A percentile compares a stretch with the other conserved stretches of the same genome.
Evolutionary conservation across 2,797 vertebrate species (phyloP).

Genomic region (Chiroxiphia lanceolata): DNA sequence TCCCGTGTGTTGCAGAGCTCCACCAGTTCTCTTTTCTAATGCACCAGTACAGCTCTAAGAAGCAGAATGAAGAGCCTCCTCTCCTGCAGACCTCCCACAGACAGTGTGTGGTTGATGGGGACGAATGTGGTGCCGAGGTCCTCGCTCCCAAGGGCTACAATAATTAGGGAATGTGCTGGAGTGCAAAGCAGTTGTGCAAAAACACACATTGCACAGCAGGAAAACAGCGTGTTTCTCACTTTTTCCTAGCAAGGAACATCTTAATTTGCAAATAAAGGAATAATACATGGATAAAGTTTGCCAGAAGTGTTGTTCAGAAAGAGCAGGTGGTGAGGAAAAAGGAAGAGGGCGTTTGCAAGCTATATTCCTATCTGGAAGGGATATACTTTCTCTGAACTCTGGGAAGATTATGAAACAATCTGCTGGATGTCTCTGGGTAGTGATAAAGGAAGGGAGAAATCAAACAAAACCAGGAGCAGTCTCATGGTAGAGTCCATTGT

Average conservation of each 20-base stretch:
- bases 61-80: neutral
- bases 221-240: neutral
- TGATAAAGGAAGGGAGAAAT: conserved; percentile 41
- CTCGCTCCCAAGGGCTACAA: neutral
- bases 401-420: conserved; percentile 37
- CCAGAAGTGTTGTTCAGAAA: neutral
- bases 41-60: neutral
- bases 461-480: conserved; percentile 9
- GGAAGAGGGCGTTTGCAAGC: neutral
- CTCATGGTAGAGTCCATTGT: neutral
- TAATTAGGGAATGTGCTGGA: neutral
- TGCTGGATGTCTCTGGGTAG: conserved; percentile 38
- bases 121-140: neutral
- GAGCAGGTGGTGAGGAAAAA: neutral
- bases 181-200: neutral
- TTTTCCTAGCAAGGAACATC: neutral
- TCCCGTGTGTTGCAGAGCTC: neutral
- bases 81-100: neutral
- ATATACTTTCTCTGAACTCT: conserved; percentile 8
- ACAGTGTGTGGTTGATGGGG: neutral
- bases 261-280: conserved; percentile 6
- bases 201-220: neutral
- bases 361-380: conserved; percentile 12
- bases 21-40: neutral
- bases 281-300: neutral